Evolutionary conservation across 2,888 invertebrate species (phyloP).

Genomic region (Drosophila monieri): DNA sequence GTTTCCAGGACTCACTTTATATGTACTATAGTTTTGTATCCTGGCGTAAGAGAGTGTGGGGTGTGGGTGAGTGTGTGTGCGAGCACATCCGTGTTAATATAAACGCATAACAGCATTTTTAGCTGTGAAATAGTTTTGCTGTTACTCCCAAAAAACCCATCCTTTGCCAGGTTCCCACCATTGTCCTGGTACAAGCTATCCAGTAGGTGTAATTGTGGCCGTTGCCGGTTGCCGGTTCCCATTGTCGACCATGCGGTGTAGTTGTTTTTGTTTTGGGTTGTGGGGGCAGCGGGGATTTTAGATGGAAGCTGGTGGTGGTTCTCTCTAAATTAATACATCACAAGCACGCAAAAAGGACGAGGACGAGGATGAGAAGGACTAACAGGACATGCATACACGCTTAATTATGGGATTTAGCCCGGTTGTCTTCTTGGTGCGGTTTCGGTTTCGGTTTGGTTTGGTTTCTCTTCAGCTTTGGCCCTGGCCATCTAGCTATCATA

Average conservation of each 20-base stretch:
- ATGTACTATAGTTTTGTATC: neutral
- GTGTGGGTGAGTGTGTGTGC: slow-evolving; percentile 21
- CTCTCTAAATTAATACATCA: slow-evolving; percentile 77
- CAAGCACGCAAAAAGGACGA: slow-evolving; percentile 31
- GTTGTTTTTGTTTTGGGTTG: slow-evolving; percentile 32
- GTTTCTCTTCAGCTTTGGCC: neutral
- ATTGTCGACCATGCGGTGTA: slow-evolving; percentile 37
- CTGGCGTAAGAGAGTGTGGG: slow-evolving; percentile 7
- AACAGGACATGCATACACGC: slow-evolving; percentile 36
- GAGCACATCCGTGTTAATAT: slow-evolving; percentile 70
- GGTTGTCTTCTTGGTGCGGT: slow-evolving; percentile 42
- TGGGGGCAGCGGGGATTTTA: slow-evolving; percentile 14
- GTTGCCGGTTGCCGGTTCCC: slow-evolving; percentile 48
- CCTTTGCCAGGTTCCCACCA: slow-evolving; percentile 6
- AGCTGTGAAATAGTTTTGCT: slow-evolving; percentile 70
- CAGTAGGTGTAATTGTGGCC: slow-evolving; percentile 51
- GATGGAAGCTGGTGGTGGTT: slow-evolving; percentile 32
- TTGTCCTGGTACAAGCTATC: slow-evolving; percentile 28
- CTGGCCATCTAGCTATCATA: slow-evolving; percentile 40
- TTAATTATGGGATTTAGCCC: slow-evolving; percentile 47
- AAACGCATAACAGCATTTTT: slow-evolving; percentile 78
- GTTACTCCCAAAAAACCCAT: slow-evolving; percentile 30
- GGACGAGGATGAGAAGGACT: neutral
- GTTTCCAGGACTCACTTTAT: slow-evolving; percentile 15
- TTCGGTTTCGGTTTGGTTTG: slow-evolving; percentile 4